Conservation (phyloP, 1,140 invertebrate species). For the Drosophila trapezifrons region DNA sequence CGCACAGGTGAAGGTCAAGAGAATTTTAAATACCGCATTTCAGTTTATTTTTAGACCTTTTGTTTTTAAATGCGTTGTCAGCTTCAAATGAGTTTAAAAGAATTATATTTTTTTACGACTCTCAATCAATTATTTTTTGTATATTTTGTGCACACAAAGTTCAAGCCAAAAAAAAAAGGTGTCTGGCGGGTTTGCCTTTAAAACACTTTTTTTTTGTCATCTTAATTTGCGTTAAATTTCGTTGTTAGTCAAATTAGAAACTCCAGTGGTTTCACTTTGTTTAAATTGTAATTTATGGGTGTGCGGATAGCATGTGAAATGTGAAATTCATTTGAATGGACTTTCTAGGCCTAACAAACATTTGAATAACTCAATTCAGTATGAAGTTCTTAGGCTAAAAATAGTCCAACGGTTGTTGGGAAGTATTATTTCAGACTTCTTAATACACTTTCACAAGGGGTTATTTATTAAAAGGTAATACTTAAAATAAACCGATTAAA, state of each 20-base stretch:
- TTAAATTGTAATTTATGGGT: slow-evolving; percentile 20
- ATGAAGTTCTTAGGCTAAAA: slow-evolving; percentile 9
- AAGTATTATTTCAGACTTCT: neutral
- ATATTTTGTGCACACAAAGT: slow-evolving; percentile 30
- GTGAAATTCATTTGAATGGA: neutral
- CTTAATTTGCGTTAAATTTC: slow-evolving; percentile 7
- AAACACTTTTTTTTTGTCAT: slow-evolving; percentile 1
- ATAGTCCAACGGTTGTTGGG: neutral
- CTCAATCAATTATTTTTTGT: slow-evolving; percentile 42
- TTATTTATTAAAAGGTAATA: no score
- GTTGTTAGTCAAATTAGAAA: slow-evolving; percentile 17
- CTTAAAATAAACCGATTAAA: neutral
- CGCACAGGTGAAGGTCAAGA: slow-evolving; percentile 64
- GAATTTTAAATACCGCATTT: slow-evolving; percentile 54
- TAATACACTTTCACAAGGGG: no score
- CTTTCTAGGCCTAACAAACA: slow-evolving; percentile 12
- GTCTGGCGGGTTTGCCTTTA: slow-evolving; percentile 15
- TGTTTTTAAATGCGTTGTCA: slow-evolving; percentile 45
- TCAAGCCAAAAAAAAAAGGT: slow-evolving; percentile 33
- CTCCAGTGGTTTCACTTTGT: slow-evolving; percentile 18
- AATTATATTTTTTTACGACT: slow-evolving; percentile 19
- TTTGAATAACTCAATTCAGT: slow-evolving; percentile 5
- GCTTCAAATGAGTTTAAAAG: slow-evolving; percentile 27
- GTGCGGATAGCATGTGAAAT: neutral
- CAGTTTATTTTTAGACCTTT: slow-evolving; percentile 65